Evolutionary conservation across 2,797 vertebrate species (phyloP), one percentile per base, ranked within the genome.

Genomic region (Pipistrellus pipistrellus): DNA sequence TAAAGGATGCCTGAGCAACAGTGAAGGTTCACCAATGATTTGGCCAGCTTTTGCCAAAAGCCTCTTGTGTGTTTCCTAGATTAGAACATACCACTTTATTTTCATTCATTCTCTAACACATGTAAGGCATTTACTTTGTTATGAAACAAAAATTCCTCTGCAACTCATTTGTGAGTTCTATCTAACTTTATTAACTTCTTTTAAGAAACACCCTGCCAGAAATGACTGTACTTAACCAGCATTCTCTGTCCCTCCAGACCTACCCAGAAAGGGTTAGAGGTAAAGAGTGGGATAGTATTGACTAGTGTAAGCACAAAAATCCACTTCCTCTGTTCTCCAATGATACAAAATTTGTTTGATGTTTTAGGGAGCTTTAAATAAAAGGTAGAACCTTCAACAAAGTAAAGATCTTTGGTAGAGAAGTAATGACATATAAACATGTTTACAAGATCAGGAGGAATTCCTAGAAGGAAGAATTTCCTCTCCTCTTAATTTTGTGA

Each of bases 401-500:
- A 32, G 66, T 32, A 25, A 64, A 59, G 32, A 64, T 35, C 73
- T 93, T 55, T 44, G 38, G 76, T 23, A 80, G 53, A 96, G 78
- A 81, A 93, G 21, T 55, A n/a, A 69, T 80, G 35, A 82, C 51
- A 78, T 69, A 14, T 77, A 85, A 81, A 64, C 82, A 71, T 85
- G 69, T 83, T 66, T 94, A 51, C 15, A 57, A 23, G 59, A 83
- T 18, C 10, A 72, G 44, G 59, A 96, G 85, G 69, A 91, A 88
- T 93, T 95, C 85, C 75, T 96, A 93, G 85, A 94, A 88, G 64
- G 73, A 95, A 86, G 71, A 84, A 82, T 69, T 69, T 94, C 48
- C 68, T 90, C 27, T 30, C 68, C 17, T 93, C 81, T 76, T 78
- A 94, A 88, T 41, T 83, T 55, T 1, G 8, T 95, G 87, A 32